These are phyloP conservation scores for Mixornis gularis DNA, from an alignment of 2,113 vertebrate species.

Conservation along the genomic window DNA sequence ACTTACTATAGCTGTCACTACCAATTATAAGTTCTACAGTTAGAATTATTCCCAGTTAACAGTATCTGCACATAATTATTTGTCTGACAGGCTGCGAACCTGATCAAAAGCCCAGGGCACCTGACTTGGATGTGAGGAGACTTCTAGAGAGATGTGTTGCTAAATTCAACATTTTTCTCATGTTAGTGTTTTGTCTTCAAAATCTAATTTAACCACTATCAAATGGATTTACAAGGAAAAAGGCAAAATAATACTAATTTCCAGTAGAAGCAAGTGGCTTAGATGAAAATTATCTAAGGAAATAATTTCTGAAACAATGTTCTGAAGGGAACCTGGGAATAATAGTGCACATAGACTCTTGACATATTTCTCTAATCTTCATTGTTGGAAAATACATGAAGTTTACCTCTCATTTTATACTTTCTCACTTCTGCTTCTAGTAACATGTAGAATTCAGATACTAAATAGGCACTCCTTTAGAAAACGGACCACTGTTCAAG, in stretches of 20 bases:
- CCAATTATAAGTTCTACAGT: background rate
- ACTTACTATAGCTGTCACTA: background rate
- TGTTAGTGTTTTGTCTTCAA: background rate
- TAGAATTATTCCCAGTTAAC: background rate
- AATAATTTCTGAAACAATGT: background rate
- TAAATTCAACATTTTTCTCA: background rate
- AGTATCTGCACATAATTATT: background rate
- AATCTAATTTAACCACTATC: background rate
- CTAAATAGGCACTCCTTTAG: background rate
- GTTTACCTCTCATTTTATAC: background rate
- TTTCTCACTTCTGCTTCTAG: background rate
- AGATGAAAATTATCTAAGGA: background rate
- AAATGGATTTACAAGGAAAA: background rate
- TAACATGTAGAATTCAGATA: background rate
- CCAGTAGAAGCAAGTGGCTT: background rate
- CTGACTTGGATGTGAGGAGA: background rate
- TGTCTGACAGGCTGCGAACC: background rate
- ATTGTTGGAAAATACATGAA: background rate
- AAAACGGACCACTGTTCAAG: background rate
- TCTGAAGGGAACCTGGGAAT: background rate
- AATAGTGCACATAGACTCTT: background rate
- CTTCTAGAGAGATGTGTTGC: fast-evolving
- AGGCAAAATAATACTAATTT: background rate
- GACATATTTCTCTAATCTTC: background rate
- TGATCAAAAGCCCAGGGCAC: background rate